Conservation (phyloP, 2,797 vertebrate species). For the Lindbergichthys nudifrons region DNA sequence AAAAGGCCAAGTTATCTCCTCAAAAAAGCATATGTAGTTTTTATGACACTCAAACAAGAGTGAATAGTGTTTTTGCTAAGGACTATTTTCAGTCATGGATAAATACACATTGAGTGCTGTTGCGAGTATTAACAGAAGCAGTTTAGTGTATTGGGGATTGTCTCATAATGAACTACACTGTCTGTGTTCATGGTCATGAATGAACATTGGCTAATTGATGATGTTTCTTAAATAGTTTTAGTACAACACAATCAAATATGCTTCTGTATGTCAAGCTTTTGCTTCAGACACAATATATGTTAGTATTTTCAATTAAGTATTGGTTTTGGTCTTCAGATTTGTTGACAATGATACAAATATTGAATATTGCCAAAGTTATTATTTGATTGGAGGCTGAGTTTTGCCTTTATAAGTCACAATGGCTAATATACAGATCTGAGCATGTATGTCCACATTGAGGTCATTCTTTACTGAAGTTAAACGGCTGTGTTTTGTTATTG, state of each 20-base stretch:
- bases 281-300: background rate
- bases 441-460: background rate
- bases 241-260: background rate
- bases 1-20: background rate
- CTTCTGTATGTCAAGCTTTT: background rate
- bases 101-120: background rate
- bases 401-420: background rate
- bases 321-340: background rate
- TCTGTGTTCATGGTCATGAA: background rate
- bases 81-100: background rate
- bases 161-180: background rate
- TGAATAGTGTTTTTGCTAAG: background rate
- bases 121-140: background rate
- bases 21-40: background rate
- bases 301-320: background rate
- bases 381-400: background rate
- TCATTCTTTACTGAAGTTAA: background rate
- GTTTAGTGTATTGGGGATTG: background rate
- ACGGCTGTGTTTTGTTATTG: background rate
- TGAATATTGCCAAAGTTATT: background rate
- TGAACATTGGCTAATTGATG: background rate
- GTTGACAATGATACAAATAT: background rate
- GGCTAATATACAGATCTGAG: background rate
- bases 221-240: background rate
- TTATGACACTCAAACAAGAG: background rate